These are phyloP conservation scores for Mobula birostris DNA, from an alignment of 2,113 vertebrate species.

Conservation along the genomic window DNA sequence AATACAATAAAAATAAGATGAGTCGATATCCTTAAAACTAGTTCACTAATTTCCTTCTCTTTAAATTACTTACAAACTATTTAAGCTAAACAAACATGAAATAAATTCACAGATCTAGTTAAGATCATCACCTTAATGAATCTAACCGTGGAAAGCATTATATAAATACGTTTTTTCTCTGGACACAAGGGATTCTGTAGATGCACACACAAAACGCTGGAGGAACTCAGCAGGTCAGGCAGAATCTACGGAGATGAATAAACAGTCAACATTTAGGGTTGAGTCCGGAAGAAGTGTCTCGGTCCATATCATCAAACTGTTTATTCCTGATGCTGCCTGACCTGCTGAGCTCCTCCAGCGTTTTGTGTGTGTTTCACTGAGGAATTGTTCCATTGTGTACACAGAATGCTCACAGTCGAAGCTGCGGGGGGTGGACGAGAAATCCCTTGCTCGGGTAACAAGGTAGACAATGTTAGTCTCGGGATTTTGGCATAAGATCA, in stretches of 20 bases:
- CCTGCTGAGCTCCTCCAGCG: too few relatives aligned
- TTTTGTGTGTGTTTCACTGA: too few relatives aligned
- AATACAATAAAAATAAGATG: neutral
- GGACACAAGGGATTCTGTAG: too few relatives aligned
- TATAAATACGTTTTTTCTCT: neutral
- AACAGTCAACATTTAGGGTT: too few relatives aligned
- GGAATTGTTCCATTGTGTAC: neutral
- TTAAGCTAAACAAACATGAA: neutral
- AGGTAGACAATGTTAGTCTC: constrained; percentile 3
- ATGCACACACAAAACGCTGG: too few relatives aligned
- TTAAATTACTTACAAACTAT: neutral
- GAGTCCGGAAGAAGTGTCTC: neutral
- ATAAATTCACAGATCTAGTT: neutral
- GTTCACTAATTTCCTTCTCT: neutral
- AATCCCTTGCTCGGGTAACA: neutral
- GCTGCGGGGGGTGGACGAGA: neutral
- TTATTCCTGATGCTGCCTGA: too few relatives aligned
- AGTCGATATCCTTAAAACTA: neutral
- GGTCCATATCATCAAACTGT: too few relatives aligned
- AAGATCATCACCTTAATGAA: neutral
- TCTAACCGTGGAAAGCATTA: neutral
- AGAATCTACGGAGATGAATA: too few relatives aligned
- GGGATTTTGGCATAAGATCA: neutral
- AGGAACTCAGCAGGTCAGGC: too few relatives aligned
- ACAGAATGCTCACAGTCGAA: too few relatives aligned